Base-by-base conservation (phyloP, 1,140 invertebrate genomes). In the Amyelois transitella region DNA sequence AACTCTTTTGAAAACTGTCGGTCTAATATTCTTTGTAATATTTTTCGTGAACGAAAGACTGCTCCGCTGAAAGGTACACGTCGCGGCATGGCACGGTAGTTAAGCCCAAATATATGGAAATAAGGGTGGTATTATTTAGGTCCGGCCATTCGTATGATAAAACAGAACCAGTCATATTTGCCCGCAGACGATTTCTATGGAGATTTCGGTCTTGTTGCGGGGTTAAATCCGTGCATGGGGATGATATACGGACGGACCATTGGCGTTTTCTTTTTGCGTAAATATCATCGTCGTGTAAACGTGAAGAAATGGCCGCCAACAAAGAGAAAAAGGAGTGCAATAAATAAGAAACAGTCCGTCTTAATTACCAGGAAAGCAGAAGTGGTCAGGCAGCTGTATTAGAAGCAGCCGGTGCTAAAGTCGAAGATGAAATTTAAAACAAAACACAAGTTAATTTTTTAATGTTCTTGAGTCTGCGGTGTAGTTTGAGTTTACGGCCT, bases 91-190 rank as follows among this genome's bases (percentile, higher is more conserved):
- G 78, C 66, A 80, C 82, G 65, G 66, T 57, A 44, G 67, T 51
- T 61, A 48, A 60, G 62, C 66, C 52, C 44, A 64, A 75, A 78
- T 82, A 72, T 82, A 87, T 82, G 80, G 62, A 78, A 84, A 85
- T 81, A 75, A 76, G 75, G 69, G 61, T 49, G 55, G 58, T 71
- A 77, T 83, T 84, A 85, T 87, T 87, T 85, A 80, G 78, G 81
- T 80, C 74, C 81, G 69, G 72, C 79, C 73, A 83, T 85, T 84
- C 76, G 70, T 84, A 85, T 86, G 81, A 75, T 86, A 86, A 87
- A 85, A 79, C 72, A 69, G 75, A 71, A 75, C 70, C 72, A 74
- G 60, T 74, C 75, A 84, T 85, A 85, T 85, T 78, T 79, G 75
- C 78, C 63, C 69, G 70, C 69, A 72, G 66, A 79, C 81, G 53